Conservation (phyloP, 1,140 invertebrate species). For the Brachionus manjavacas region DNA sequence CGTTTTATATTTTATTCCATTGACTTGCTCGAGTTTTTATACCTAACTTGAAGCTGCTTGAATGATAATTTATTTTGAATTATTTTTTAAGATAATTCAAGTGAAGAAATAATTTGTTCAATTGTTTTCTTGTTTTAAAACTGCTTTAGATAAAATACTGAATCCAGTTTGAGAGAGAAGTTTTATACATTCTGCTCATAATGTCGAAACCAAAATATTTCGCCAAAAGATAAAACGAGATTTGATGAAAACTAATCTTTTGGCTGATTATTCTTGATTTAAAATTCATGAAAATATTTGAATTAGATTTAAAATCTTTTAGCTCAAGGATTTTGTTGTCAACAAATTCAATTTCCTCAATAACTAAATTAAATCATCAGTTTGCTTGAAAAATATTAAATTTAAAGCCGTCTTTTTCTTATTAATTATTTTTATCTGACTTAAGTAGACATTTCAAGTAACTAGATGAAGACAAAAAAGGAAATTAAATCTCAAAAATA, state of each 20-base stretch:
- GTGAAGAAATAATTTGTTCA: slow-evolving; percentile 20
- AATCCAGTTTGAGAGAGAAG: background rate
- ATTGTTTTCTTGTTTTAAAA: background rate
- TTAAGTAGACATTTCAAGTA: no score
- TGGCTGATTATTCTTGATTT: background rate
- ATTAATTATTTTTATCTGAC: background rate
- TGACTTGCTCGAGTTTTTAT: slow-evolving; percentile 14
- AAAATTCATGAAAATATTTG: background rate
- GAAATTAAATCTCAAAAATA: background rate
- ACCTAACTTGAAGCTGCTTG: background rate
- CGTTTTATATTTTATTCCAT: background rate
- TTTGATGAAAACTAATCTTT: background rate
- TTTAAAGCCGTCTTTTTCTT: background rate
- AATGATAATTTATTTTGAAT: slow-evolving; percentile 21
- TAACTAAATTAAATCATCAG: background rate
- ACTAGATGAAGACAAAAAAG: background rate
- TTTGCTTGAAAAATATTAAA: background rate
- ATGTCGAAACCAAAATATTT: background rate
- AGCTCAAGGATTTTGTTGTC: background rate
- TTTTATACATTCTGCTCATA: background rate
- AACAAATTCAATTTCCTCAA: background rate
- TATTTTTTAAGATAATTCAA: slow-evolving; percentile 33
- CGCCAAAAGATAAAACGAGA: background rate
- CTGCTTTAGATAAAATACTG: background rate
- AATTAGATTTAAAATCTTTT: background rate